Conservation (phyloP, 92 coral and sea anemone species). For the Porites cylindrica region DNA sequence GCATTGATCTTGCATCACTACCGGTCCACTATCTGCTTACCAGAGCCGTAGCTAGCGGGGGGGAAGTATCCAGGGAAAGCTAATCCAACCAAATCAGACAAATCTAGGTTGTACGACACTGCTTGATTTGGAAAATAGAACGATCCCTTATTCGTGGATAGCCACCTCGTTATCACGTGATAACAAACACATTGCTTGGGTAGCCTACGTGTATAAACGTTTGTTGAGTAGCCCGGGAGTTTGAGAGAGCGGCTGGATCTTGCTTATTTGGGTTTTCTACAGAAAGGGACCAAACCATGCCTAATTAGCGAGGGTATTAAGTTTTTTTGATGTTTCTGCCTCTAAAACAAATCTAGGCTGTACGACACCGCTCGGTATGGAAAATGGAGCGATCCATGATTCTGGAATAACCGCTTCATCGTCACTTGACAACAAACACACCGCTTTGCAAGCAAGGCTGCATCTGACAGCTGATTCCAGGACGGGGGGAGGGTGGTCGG, state of each 20-base stretch:
- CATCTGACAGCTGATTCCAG: neutral
- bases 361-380: neutral
- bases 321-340: neutral
- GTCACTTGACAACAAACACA: neutral
- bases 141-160: neutral
- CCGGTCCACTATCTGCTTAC: too few relatives aligned
- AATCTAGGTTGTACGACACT: neutral
- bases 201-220: neutral
- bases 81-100: neutral
- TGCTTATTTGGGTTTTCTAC: neutral
- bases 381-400: neutral
- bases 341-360: neutral
- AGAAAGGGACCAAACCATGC: neutral
- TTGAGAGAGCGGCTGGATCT: neutral
- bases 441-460: neutral
- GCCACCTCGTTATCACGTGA: neutral
- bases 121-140: neutral
- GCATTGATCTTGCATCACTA: too few relatives aligned
- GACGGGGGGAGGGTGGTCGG: neutral
- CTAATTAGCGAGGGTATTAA: too few relatives aligned
- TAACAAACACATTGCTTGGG: neutral
- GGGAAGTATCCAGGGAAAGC: neutral
- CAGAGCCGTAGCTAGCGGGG: too few relatives aligned
- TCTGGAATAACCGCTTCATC: neutral
- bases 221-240: neutral